Conservation (phyloP, 2,113 vertebrate species). For the Sorex araneus region DNA sequence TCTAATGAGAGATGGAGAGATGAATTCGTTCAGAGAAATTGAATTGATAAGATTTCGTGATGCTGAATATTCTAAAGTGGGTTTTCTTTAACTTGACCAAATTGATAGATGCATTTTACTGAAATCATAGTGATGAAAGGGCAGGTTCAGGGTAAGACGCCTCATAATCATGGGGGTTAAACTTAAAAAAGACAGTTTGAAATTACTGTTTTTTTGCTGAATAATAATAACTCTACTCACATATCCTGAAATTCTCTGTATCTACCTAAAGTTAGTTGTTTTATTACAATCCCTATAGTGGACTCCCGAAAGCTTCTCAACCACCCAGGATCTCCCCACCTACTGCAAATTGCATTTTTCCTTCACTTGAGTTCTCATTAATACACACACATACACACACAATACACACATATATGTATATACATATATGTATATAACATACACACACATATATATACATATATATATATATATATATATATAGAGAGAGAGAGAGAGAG, state of each 20-base stretch:
- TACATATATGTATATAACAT: no score
- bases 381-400: no score
- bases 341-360: background rate
- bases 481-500: no score
- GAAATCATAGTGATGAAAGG: background rate
- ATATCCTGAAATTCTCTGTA: background rate
- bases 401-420: no score
- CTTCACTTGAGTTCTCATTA: background rate
- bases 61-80: background rate
- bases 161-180: background rate
- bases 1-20: background rate
- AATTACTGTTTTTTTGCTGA: background rate
- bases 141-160: background rate
- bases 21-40: background rate
- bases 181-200: background rate
- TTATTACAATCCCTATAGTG: background rate
- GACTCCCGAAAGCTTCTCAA: background rate
- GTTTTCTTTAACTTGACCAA: background rate
- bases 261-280: background rate
- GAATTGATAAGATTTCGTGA: background rate
- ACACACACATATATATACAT: no score
- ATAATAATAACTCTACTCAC: background rate
- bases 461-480: no score
- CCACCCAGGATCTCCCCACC: accelerated
- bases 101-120: background rate